Conservation (phyloP, 2,113 vertebrate species). For the Antennarius striatus region DNA sequence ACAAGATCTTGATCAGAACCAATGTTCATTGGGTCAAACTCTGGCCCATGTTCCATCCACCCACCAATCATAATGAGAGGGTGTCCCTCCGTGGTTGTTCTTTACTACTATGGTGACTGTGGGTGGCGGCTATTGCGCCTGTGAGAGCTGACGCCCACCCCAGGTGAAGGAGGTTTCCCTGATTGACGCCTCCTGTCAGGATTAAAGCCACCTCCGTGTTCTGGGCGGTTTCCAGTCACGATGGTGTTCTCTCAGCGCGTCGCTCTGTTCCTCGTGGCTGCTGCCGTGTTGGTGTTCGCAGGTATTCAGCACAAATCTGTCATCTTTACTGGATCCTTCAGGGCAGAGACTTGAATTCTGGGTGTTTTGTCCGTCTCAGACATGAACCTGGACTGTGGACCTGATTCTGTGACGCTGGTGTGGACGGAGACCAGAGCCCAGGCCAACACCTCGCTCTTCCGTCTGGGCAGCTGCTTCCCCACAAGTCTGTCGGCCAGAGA, state of each 20-base stretch:
- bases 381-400: constrained; percentile 66
- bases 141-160: constrained; percentile 2
- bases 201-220: constrained; percentile 20
- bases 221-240: neutral
- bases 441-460: constrained; percentile 45
- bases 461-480: constrained; percentile 72
- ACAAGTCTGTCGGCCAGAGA: constrained; percentile 31
- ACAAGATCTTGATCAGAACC: no score
- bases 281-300: constrained; percentile 36
- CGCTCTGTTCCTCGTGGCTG: constrained; percentile 24
- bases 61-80: no score
- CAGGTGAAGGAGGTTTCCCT: constrained; percentile 58
- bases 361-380: constrained; percentile 25
- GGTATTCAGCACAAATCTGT: constrained; percentile 35
- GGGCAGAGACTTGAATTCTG: neutral
- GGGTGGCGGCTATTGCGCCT: constrained; percentile 15
- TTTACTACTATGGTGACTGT: neutral
- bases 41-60: no score
- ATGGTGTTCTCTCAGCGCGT: constrained; percentile 54
- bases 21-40: no score
- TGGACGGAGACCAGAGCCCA: constrained; percentile 55
- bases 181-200: constrained; percentile 12
- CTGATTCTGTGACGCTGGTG: constrained; percentile 52
- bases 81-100: no score
- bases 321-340: no score